These are phyloP conservation scores for Tetheella fluctuosa DNA, from an alignment of 2,888 invertebrate genomes.

Conservation along the genomic window DNA sequence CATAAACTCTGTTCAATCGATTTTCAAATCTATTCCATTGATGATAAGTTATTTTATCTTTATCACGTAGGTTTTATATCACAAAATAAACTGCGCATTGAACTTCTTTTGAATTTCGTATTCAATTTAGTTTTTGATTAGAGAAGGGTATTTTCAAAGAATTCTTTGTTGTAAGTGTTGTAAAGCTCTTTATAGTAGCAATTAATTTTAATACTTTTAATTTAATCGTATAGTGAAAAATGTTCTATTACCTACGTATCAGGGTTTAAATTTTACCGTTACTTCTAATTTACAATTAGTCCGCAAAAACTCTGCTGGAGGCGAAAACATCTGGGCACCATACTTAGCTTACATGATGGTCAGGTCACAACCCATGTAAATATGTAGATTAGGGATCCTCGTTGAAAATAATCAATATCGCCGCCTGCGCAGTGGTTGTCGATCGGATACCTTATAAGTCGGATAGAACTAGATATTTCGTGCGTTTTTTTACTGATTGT, in stretches of 20 bases:
- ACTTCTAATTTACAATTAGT: constrained; percentile 22
- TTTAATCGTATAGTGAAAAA: neutral
- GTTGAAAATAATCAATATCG: too few relatives aligned
- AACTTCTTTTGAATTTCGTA: neutral
- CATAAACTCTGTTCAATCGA: neutral
- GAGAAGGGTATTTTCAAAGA: constrained; percentile 1
- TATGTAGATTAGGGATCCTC: neutral
- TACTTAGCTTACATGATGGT: constrained; percentile 15
- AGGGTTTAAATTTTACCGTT: neutral
- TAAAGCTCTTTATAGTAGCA: neutral
- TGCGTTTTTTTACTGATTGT: too few relatives aligned
- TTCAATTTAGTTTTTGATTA: neutral
- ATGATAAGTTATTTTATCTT: neutral
- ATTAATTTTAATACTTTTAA: neutral
- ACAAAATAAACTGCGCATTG: neutral
- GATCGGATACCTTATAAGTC: too few relatives aligned
- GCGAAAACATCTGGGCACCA: constrained; percentile 47
- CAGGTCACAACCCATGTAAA: neutral
- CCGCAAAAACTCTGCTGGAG: constrained; percentile 43
- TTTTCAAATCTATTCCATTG: constrained; percentile 1
- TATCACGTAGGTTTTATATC: neutral
- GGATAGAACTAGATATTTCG: too few relatives aligned
- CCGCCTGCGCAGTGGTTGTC: too few relatives aligned
- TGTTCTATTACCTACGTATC: neutral
- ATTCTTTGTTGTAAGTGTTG: neutral